A percentile compares a stretch with the other conserved stretches of the same genome.
Evolutionary conservation across 2,888 invertebrate genomes (phyloP).

Genomic region (Nephrotoma flavescens): DNA sequence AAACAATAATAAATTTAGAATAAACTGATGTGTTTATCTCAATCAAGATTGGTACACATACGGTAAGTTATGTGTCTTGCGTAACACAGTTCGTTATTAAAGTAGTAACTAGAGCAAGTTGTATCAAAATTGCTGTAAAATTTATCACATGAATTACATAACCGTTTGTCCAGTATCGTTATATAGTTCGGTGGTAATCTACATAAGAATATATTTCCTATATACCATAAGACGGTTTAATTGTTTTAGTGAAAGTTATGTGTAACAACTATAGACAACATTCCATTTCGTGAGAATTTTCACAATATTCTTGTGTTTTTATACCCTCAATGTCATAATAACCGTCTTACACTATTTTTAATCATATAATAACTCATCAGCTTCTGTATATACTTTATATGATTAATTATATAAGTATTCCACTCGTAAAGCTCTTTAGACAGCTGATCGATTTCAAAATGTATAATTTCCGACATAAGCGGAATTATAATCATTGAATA

Average conservation of each 20-base stretch:
- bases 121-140: neutral
- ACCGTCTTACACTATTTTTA: neutral
- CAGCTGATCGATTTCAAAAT: neutral
- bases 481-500: neutral
- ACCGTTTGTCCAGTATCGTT: neutral
- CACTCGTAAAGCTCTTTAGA: neutral
- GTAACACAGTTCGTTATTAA: neutral
- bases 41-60: neutral
- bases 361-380: neutral
- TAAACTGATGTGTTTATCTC: neutral
- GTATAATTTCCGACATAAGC: neutral
- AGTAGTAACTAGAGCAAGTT: neutral
- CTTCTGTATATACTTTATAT: neutral
- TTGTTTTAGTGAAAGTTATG: neutral
- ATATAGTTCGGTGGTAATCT: neutral
- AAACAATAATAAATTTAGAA: neutral
- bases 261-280: neutral
- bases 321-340: neutral
- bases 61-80: neutral
- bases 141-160: neutral
- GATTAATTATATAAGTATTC: neutral
- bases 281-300: neutral
- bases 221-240: neutral
- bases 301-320: neutral
- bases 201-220: neutral